Evolutionary conservation across 2,888 invertebrate species (phyloP), one percentile per base, ranked within the genome.

Genomic region (Cenopis cana): DNA sequence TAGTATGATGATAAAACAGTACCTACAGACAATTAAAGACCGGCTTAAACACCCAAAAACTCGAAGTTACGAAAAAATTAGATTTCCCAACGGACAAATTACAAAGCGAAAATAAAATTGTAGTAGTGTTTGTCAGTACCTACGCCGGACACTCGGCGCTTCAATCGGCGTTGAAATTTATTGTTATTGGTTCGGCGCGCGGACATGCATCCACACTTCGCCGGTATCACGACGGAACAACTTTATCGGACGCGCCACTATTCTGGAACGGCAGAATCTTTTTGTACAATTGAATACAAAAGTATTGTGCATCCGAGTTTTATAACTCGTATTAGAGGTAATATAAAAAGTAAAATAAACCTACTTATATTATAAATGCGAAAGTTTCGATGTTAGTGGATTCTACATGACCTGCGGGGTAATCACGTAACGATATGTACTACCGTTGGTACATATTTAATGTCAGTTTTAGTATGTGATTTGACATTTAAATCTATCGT

Each of bases 191-290:
- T 76, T 79, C 85, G 86, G 85, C 87, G 84, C 88, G 87, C 90
- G 89, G 89, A 93, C 93, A 93, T 82, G 93, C 92, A 93, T 93
- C 92, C 91, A 85, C 92, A 93, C 93, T 93, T 86, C 90, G 89
- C 90, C 88, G 85, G 89, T 93, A 93, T 93, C 93, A 90, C 89
- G 89, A 87, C 85, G 73, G 73, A 84, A 91, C 93, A 89, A 91
- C 90, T 90, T 93, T 93, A 93, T 93, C 93, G 82, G 74, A 65
- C 74, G 75, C 74, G 50, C 75, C 77, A 76, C 77, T 82, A 83
- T 83, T 82, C 83, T 76, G 78, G 74, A 75, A 75, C n/a, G 55
- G n/a, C 46, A 8, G 61, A 50, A n/a, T 72, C 38, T 66, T 33
- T 56, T 56, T 55, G 33, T 33, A 33, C 33, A 33, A 33, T 33